Conservation (phyloP, 2,888 invertebrate genomes). For the Himalopsyche japonica region DNA sequence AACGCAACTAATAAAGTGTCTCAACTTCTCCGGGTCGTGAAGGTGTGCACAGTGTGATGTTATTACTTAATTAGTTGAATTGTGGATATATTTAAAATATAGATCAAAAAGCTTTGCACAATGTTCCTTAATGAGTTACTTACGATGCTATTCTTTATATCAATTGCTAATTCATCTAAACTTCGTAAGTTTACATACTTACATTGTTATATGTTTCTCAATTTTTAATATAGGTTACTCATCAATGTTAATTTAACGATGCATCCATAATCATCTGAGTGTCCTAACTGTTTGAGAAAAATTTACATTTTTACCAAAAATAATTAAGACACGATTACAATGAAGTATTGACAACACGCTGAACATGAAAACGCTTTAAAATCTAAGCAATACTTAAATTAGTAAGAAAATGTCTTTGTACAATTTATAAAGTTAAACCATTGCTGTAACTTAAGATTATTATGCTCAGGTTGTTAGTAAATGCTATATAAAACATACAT, state of each 20-base stretch:
- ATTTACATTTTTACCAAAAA: not conserved
- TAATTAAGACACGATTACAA: constrained; percentile 10
- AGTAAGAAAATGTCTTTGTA: constrained; percentile 29
- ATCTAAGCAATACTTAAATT: constrained; percentile 17
- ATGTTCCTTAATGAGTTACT: constrained; percentile 1
- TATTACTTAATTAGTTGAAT: not conserved
- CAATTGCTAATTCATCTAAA: constrained; percentile 1
- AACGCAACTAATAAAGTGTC: no score
- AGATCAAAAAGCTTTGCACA: constrained; percentile 24
- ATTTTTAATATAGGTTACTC: not conserved
- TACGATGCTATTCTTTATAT: not conserved
- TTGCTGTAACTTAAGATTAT: constrained; percentile 17
- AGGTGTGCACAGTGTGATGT: no score
- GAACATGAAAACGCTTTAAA: constrained; percentile 23
- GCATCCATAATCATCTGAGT: not conserved
- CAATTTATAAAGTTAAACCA: constrained; percentile 22
- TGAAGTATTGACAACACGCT: constrained; percentile 23
- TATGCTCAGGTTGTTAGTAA: constrained; percentile 13
- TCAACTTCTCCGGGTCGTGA: no score
- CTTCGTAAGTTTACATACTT: constrained; percentile 4
- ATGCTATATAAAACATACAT: constrained; percentile 15
- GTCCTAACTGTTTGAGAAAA: not conserved
- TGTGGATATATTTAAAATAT: not conserved
- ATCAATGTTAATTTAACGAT: not conserved
- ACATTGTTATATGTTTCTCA: constrained; percentile 1